phyloP scores from a whole-genome alignment of 2,888 invertebrate genomes.

The Platycnemis pennipes region DNA sequence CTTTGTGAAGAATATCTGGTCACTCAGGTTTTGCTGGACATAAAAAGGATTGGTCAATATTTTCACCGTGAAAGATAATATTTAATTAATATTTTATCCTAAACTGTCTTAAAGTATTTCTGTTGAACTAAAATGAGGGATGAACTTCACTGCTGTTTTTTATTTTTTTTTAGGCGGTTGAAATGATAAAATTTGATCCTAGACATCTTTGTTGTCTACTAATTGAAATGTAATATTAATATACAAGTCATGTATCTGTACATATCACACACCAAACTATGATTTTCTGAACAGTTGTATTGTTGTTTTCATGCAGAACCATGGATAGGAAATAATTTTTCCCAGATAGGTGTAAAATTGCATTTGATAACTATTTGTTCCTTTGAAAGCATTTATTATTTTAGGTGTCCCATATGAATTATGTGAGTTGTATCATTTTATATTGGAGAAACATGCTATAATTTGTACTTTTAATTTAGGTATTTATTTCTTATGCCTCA shows the following conservation, averaged over 20 bases:
- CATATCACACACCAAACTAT: background rate
- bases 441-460: background rate
- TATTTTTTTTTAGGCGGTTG: background rate
- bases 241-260: background rate
- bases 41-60: background rate
- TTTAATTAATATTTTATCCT: background rate
- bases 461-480: background rate
- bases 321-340: background rate
- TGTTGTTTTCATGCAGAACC: background rate
- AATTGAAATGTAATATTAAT: too few species aligned
- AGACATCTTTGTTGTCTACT: too few species aligned
- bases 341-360: background rate
- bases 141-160: background rate
- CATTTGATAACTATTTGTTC: background rate
- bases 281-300: background rate
- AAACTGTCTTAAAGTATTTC: background rate
- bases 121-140: background rate
- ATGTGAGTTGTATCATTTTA: background rate
- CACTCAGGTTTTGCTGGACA: background rate
- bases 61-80: background rate
- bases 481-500: background rate
- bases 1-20: conserved; percentile 77
- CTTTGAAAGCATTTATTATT: background rate
- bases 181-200: background rate
- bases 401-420: background rate